A percentile compares a stretch with the other conserved stretches of the same genome.
Evolutionary conservation across 2,888 invertebrate species (phyloP).

Genomic region (Pristionchus fissidentatus): DNA sequence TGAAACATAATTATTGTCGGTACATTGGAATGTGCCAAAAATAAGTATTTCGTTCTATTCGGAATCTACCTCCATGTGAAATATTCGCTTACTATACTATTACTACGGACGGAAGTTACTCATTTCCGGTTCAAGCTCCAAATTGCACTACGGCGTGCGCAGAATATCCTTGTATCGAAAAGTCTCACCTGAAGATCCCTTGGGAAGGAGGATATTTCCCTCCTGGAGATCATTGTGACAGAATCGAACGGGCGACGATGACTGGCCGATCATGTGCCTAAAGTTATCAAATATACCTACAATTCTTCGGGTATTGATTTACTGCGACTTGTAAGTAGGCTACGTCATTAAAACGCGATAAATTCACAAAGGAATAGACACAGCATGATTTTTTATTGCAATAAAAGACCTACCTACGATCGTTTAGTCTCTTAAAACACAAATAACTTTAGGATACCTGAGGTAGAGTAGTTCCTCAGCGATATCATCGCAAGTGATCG

Average conservation of each 20-base stretch:
- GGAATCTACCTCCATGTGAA: background rate
- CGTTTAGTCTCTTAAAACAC: too few relatives aligned
- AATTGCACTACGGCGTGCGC: constrained; percentile 58
- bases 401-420: too few relatives aligned
- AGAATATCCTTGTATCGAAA: constrained; percentile 52
- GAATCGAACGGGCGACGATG: constrained; percentile 83
- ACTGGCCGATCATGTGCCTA: constrained; percentile 64
- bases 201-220: constrained; percentile 76
- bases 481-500: constrained; percentile 62
- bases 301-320: background rate
- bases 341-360: too few relatives aligned
- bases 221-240: constrained; percentile 77
- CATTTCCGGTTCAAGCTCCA: background rate
- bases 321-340: too few relatives aligned
- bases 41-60: background rate
- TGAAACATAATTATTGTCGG: background rate
- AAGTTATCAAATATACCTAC: constrained; percentile 44
- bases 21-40: too few relatives aligned
- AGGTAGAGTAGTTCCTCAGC: constrained; percentile 60
- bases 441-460: constrained; percentile 50
- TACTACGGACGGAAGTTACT: background rate
- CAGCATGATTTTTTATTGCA: too few relatives aligned
- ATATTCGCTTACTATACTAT: background rate
- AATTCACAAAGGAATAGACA: too few relatives aligned
- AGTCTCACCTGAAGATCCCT: constrained; percentile 73